Evolutionary conservation across 2,888 invertebrate genomes (phyloP).

Genomic region (Abscondita cerata): DNA sequence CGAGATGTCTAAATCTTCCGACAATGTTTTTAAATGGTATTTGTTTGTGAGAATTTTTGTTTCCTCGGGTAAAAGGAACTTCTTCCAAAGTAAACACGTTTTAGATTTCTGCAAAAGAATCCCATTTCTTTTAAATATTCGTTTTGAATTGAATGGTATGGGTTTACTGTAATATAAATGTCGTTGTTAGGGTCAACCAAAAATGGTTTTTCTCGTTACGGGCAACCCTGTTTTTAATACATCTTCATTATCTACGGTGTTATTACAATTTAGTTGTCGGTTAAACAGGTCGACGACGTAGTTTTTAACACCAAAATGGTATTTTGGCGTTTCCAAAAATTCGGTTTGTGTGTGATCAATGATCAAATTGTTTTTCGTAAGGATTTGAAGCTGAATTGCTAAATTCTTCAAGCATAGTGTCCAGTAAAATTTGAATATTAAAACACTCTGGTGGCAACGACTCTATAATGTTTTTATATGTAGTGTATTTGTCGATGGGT

Average conservation of each 20-base stretch:
- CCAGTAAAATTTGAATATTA: slow-evolving; percentile 12
- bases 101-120: not conserved
- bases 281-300: slow-evolving; percentile 11
- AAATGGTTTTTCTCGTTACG: slow-evolving; percentile 14
- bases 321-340: not conserved
- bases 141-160: slow-evolving; percentile 13
- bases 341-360: too few species aligned
- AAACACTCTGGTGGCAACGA: slow-evolving; percentile 28
- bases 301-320: slow-evolving; percentile 15
- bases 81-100: slow-evolving; percentile 17
- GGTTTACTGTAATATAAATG: slow-evolving; percentile 7
- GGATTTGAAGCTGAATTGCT: too few species aligned
- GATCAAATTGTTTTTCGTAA: too few species aligned
- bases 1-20: slow-evolving; percentile 7
- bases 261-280: too few species aligned
- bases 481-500: not conserved
- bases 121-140: slow-evolving; percentile 10
- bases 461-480: slow-evolving; percentile 21
- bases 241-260: too few species aligned
- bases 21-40: slow-evolving; percentile 8
- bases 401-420: slow-evolving; percentile 20
- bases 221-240: too few species aligned
- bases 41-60: not conserved
- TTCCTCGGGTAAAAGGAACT: not conserved
- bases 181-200: slow-evolving; percentile 20